Evolutionary conservation across 2,797 vertebrate species (phyloP), one percentile per base, ranked within the genome.

Genomic region (Psittacula derbiana): DNA sequence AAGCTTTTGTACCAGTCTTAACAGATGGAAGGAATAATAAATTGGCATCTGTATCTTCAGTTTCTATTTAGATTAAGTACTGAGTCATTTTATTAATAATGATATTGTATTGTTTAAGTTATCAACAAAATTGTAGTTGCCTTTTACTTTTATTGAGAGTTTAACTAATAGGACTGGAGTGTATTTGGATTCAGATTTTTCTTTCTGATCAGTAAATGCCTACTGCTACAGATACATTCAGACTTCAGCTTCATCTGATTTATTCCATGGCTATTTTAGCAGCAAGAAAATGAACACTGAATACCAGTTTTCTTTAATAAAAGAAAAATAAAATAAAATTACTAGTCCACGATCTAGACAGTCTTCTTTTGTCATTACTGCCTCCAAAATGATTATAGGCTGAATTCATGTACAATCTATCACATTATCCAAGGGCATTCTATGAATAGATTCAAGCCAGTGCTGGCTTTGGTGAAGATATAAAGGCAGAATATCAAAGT

Each of bases 401-500:
- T 89, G 81, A 94, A 93, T 97, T 94, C 14, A 36, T 88, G 65
- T 95, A 76, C 81, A 92, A 94, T 94, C 90, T 97, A 81, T 94
- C 91, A 61, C 69, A 92, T 97, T 96, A 97, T 95, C 93, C 86
- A 93, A 97, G 95, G 95, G 62, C 80, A 80, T 96, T 96, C 92
- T 96, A 83, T 94, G 82, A 97, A 97, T 96, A 97, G 91, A 92
- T 87, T 73, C 89, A 94, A 96, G 74, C 57, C 79, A 95, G 58
- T 73, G 40, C 67, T 93, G 66, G 82, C 91, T 95, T 95, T 97
- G 95, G 91, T 89, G 89, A 96, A 94, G 90, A 96, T 52, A 74
- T 71, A 91, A 94, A 96, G 81, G 67, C 92, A 95, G 64, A 92
- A 82, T 90, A 97, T 97, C 95, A 95, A 97, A 96, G 94, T 95